Conservation (phyloP, 2,888 invertebrate genomes). For the Metallyticus violacea region DNA sequence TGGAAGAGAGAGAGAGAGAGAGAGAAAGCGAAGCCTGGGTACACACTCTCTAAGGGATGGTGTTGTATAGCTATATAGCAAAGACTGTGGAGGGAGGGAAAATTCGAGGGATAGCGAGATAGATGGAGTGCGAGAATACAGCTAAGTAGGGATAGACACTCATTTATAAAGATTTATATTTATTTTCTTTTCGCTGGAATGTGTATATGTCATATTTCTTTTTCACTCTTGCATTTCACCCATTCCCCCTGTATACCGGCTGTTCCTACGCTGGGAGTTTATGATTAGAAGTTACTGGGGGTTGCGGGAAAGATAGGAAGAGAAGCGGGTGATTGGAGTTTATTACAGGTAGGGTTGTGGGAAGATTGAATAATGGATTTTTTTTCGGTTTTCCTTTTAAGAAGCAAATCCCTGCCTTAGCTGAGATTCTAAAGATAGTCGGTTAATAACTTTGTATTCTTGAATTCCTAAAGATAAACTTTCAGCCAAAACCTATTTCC, state of each 20-base stretch:
- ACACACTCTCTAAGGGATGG: conserved; percentile 10
- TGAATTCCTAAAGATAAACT: no score
- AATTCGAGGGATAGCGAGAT: background rate
- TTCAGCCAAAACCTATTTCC: no score
- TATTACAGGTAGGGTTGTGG: background rate
- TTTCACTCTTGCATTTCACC: background rate
- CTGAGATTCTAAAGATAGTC: background rate
- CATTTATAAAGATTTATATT: conserved; percentile 16
- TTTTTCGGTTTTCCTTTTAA: background rate
- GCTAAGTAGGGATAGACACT: conserved; percentile 2
- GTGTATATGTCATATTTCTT: background rate
- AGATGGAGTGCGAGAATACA: background rate
- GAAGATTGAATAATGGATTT: background rate
- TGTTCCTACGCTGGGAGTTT: background rate
- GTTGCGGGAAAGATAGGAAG: background rate
- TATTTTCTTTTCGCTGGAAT: background rate
- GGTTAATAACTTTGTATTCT: no score
- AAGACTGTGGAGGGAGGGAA: background rate
- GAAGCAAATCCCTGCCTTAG: background rate
- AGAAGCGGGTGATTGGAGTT: background rate
- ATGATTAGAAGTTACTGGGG: conserved; percentile 1
- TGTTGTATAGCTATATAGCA: background rate
- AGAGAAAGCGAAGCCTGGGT: background rate
- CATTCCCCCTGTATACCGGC: background rate
- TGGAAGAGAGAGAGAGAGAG: background rate